Percentiles rank a stretch among this genome's conserved stretches.
These are phyloP conservation scores for Anagrus nilaparvatae DNA, from an alignment of 1,140 invertebrate species.

Conservation along the genomic window DNA sequence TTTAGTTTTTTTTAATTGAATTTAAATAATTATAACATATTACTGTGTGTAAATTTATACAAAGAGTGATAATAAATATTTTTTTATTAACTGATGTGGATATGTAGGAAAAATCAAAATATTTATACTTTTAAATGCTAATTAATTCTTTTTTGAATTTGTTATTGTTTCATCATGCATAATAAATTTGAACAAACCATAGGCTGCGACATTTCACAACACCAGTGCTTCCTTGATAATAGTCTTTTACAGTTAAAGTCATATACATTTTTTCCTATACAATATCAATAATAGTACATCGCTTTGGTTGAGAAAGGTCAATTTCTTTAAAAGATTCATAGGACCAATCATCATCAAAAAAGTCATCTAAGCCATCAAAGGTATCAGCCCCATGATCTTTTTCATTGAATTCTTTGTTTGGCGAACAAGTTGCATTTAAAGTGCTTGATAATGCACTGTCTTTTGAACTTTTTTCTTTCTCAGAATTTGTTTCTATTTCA, in stretches of 20 bases:
- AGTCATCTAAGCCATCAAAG: constrained; percentile 12
- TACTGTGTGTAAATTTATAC: neutral
- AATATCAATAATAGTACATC: constrained; percentile 38
- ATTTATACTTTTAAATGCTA: neutral
- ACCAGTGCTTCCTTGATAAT: constrained; percentile 21
- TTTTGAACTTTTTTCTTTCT: no score
- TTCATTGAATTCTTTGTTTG: neutral
- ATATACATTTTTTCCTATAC: constrained; percentile 17
- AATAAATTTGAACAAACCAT: no score
- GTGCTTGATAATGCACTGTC: no score
- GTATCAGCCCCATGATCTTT: constrained; percentile 7
- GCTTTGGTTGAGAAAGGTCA: constrained; percentile 38
- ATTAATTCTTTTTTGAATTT: neutral
- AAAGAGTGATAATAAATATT: no score
- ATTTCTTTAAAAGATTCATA: constrained; percentile 20
- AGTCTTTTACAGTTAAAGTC: constrained; percentile 34
- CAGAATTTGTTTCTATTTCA: no score
- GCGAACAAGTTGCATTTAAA: no score
- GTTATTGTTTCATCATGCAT: neutral
- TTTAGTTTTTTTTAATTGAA: neutral
- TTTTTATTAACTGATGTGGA: no score
- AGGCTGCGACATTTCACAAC: constrained; percentile 35
- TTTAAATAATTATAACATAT: constrained; percentile 12
- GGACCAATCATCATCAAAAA: constrained; percentile 17
- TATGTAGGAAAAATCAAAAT: no score